Percentiles rank a stretch among this genome's conserved stretches.
These are phyloP conservation scores for Escarpia spicata DNA, from an alignment of 2,888 invertebrate species.

Conservation along the genomic window DNA sequence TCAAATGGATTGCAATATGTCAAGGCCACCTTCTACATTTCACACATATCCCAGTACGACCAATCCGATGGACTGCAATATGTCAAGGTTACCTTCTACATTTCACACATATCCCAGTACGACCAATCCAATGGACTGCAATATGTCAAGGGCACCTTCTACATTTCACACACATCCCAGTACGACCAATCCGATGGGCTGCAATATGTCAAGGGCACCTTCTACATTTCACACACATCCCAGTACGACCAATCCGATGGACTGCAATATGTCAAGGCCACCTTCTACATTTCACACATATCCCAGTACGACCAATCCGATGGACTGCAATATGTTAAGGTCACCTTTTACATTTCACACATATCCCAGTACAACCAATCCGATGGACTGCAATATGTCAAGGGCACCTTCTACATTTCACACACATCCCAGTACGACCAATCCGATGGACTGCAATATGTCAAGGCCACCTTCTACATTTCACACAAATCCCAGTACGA, in stretches of 20 bases:
- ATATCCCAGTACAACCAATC: slow-evolving; percentile 72
- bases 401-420: background rate
- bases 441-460: slow-evolving; percentile 74
- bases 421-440: slow-evolving; percentile 62
- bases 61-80: slow-evolving; percentile 74
- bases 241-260: slow-evolving; percentile 71
- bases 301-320: slow-evolving; percentile 69
- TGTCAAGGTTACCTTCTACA: background rate
- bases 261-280: slow-evolving; percentile 67
- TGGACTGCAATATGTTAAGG: slow-evolving; percentile 73
- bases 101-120: slow-evolving; percentile 79
- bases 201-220: slow-evolving; percentile 40
- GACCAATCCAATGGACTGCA: slow-evolving; percentile 74
- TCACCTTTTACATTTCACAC: slow-evolving; percentile 72
- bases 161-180: slow-evolving; percentile 47
- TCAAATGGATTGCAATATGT: slow-evolving; percentile 74
- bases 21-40: slow-evolving; percentile 63
- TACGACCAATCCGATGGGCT: slow-evolving; percentile 75
- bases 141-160: slow-evolving; percentile 36
- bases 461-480: background rate
- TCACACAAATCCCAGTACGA: slow-evolving; percentile 57
- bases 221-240: slow-evolving; percentile 34
- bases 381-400: slow-evolving; percentile 73
- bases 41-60: slow-evolving; percentile 77
- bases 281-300: slow-evolving; percentile 76